phyloP scores from a whole-genome alignment of 1,140 invertebrate species.

The Bombus pascuorum region DNA sequence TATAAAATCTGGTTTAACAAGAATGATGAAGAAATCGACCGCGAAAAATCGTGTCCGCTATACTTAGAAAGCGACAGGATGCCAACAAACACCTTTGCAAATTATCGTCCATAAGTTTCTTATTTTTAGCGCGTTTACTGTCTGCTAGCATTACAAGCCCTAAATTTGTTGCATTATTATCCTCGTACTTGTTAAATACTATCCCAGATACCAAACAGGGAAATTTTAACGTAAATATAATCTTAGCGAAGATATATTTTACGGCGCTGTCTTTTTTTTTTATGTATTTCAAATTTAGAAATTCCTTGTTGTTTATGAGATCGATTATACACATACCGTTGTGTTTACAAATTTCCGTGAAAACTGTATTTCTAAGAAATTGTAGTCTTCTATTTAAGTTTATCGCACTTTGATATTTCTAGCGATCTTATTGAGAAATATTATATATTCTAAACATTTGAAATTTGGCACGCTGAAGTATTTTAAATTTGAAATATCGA shows the following conservation, averaged over 20 bases:
- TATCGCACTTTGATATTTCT: background rate
- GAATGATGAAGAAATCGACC: conserved; percentile 38
- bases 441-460: background rate
- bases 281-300: background rate
- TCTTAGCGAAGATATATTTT: background rate
- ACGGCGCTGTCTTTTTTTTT: no score
- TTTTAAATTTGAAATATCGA: background rate
- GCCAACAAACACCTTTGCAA: conserved; percentile 16
- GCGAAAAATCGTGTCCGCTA: conserved; percentile 22
- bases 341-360: no score
- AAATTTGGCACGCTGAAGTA: background rate
- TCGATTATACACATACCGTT: background rate
- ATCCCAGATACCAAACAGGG: background rate
- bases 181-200: background rate
- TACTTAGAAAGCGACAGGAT: conserved; percentile 26
- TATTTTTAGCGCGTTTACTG: conserved; percentile 36
- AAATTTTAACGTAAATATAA: background rate
- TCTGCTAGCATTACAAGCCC: conserved; percentile 25
- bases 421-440: background rate
- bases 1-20: background rate
- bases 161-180: conserved; percentile 6
- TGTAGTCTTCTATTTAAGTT: no score
- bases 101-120: conserved; percentile 38
- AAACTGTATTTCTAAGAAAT: no score
- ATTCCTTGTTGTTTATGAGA: background rate